Percentiles rank a stretch among this genome's conserved stretches.
Evolutionary conservation across 2,113 vertebrate species (phyloP).

Genomic region (Callipepla californica): DNA sequence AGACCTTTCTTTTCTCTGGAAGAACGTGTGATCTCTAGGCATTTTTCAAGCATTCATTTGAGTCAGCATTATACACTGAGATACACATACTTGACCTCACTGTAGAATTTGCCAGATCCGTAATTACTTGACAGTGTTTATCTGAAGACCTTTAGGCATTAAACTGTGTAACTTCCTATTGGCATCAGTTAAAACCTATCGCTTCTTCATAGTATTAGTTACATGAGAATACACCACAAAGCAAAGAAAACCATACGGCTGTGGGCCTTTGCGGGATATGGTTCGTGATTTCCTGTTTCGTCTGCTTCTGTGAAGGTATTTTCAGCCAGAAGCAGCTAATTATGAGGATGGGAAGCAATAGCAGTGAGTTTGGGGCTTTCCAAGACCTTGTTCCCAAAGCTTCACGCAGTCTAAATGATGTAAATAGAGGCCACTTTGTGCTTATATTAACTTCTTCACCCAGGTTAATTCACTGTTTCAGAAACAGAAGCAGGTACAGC

Average conservation of each 20-base stretch:
- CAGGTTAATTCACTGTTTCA: not conserved
- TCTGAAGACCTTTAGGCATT: not conserved
- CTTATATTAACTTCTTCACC: not conserved
- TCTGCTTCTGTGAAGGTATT: not conserved
- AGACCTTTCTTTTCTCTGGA: not conserved
- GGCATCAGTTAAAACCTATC: not conserved
- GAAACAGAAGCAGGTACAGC: not conserved
- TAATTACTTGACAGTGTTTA: not conserved
- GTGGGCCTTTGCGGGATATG: not conserved
- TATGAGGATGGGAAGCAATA: not conserved
- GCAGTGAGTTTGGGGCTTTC: not conserved
- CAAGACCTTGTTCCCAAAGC: not conserved
- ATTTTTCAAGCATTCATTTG: not conserved
- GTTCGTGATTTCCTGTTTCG: not conserved
- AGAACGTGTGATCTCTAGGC: not conserved
- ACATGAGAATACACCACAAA: accelerated
- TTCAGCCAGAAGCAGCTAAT: not conserved
- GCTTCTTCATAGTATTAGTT: not conserved
- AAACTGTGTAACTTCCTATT: not conserved
- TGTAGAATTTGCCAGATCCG: not conserved
- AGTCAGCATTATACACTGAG: not conserved
- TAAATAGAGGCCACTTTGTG: not conserved
- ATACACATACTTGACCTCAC: not conserved
- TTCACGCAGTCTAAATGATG: not conserved
- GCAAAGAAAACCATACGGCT: not conserved